Evolutionary conservation across 2,797 vertebrate species (phyloP), one percentile per base, ranked within the genome.

Genomic region (Cyclura pinguis): DNA sequence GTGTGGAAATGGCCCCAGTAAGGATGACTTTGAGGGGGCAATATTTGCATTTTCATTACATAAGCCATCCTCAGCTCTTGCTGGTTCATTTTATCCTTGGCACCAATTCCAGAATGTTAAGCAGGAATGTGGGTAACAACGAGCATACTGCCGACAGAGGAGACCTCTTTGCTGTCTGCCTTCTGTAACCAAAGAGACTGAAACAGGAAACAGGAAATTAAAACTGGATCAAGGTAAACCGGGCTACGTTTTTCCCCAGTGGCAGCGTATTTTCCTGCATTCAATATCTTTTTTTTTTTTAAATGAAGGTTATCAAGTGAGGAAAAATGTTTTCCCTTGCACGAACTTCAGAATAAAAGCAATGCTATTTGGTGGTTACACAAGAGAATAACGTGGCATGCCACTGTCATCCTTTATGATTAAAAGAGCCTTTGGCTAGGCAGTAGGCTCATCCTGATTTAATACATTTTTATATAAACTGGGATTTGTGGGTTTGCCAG

Each of bases 161-260:
- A 84, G 92, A 91, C 92, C 95, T 93, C 77, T 84, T 73, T 84
- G 42, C 64, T 74, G 20, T 86, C 88, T 64, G 27, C 69, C 89
- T 93, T 94, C 24, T 32, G 50, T 83, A 64, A 76, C 32, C 35
- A 82, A 74, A 74, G 5, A 89, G 91, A 92, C 29, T 92, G 89
- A 87, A 92, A 91, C 0, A 35, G 16, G 72, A 86, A 90, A 93
- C 94, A 96, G 96, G 95, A 96, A 96, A 96, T 96, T 96, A 96
- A 96, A 94, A 38, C 0, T 77, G 82, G 94, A 93, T 90, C 92
- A 94, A 93, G 89, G 93, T 95, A 95, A 95, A 92, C 89, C 80
- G 42, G 73, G 78, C 38, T 86, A 32, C 67, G 86, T 89, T 82
- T 73, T 93, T 93, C 92, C 91, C 87, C 9, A 73, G 85, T 47